A percentile compares a stretch with the other conserved stretches of the same genome.
phyloP scores from a whole-genome alignment of 2,888 invertebrate species.

The Meandrusa payeni region DNA sequence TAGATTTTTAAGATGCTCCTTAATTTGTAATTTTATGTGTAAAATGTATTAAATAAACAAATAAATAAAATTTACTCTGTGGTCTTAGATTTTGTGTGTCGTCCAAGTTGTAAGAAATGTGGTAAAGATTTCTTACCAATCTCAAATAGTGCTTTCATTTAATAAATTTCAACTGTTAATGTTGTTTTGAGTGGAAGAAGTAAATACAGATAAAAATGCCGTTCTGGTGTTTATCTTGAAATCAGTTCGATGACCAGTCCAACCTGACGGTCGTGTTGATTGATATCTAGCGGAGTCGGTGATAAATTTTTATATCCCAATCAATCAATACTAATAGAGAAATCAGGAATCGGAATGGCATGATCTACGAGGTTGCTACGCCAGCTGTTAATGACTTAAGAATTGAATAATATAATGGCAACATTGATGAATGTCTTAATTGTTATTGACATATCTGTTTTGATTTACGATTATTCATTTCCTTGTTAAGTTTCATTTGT shows the following conservation, averaged over 20 bases:
- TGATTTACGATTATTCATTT: background rate
- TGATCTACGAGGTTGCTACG: slow-evolving; percentile 16
- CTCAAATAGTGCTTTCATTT: too few relatives aligned
- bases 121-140: too few relatives aligned
- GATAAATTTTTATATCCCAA: slow-evolving; percentile 71
- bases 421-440: slow-evolving; percentile 4
- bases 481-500: background rate
- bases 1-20: too few relatives aligned
- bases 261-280: slow-evolving; percentile 47
- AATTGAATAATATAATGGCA: slow-evolving; percentile 21
- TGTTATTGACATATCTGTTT: background rate
- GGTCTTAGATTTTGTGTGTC: too few relatives aligned
- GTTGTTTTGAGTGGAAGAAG: slow-evolving; percentile 31
- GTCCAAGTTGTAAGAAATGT: too few relatives aligned
- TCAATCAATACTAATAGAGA: slow-evolving; percentile 70
- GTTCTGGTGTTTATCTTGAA: slow-evolving; percentile 40
- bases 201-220: slow-evolving; percentile 50
- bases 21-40: too few relatives aligned
- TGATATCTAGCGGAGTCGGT: slow-evolving; percentile 56
- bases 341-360: slow-evolving; percentile 16
- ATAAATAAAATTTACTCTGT: too few relatives aligned
- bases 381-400: background rate
- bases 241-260: slow-evolving; percentile 42
- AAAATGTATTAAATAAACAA: too few relatives aligned
- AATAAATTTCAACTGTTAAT: slow-evolving; percentile 35